Conservation (phyloP, 2,797 vertebrate genomes). For the Aphelocoma californica region DNA sequence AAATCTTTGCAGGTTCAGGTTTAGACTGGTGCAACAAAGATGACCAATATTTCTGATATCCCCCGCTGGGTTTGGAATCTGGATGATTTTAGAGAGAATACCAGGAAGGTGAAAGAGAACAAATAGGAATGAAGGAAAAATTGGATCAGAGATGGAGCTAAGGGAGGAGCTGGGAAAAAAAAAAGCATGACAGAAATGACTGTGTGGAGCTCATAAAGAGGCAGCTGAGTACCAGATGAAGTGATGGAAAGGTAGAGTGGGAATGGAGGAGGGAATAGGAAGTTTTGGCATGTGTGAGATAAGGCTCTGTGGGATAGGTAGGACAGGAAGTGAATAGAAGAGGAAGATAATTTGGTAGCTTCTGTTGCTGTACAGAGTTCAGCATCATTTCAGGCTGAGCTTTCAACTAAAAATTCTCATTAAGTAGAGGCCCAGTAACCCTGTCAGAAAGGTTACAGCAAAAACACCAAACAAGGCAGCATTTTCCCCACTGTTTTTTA, state of each 20-base stretch:
- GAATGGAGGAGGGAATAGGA: not conserved
- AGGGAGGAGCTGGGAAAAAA: not conserved
- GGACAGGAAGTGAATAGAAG: not conserved
- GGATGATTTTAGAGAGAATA: not conserved
- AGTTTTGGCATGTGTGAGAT: not conserved
- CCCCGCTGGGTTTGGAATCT: not conserved
- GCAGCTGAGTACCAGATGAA: not conserved
- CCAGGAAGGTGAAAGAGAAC: not conserved
- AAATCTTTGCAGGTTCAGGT: not conserved
- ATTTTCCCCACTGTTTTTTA: not conserved
- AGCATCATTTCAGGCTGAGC: not conserved
- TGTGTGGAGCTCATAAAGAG: not conserved
- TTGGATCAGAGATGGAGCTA: not conserved
- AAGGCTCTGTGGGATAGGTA: fast-evolving
- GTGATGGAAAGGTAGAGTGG: not conserved
- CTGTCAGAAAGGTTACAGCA: not conserved
- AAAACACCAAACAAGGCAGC: not conserved
- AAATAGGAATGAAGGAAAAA: not conserved
- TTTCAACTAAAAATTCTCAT: conserved; percentile 4
- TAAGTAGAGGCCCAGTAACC: not conserved
- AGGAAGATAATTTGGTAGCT: not conserved
- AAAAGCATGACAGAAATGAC: not conserved
- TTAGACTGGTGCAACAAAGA: not conserved
- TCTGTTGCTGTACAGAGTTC: not conserved
- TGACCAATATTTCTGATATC: not conserved